Base-by-base conservation (phyloP, 2,113 vertebrate species). In the Leiothrix lutea region DNA sequence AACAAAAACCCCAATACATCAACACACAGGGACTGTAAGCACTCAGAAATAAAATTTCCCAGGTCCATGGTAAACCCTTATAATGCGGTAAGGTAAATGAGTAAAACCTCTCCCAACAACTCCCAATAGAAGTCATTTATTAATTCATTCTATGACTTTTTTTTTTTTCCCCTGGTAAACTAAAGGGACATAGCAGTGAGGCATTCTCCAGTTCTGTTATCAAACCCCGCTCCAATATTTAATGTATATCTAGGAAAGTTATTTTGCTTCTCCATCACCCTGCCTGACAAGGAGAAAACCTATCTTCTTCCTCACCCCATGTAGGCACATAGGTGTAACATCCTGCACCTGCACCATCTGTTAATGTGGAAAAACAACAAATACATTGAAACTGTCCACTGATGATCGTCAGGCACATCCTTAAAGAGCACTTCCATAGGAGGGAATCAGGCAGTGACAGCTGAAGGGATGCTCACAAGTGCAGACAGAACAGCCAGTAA, bases 91-190 rank as follows among this genome's bases (percentile, higher is more conserved):
- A 83, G 20, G 22, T 17, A 45, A 75, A 56, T 22, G 14, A 67
- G 31, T 29, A 60, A 42, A 33, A 44, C 3, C 8, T 56, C 6
- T 33, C 13, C 7, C 19, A 77, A 12, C 4, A 80, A 17, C 21
- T 91, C n/a, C 28, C 53, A 29, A 54, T 4, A 67, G 26, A 72
- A 47, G 2, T 56, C 1, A 79, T 51, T 44, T 61, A 36, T 12
- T 79, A 50, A 62, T 64, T 75, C 2, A 26, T 77, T 65, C 22
- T 10, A 10, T 14, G 2, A 7, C 29, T 11, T 31, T 25, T 29
- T 2, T 1, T n/a, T 38, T 38, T 38, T 38, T 0, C 15, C 29
- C n/a, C 5, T 2, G 0, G 2, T 44, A 42, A 31, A 25, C 8
- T 20, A 42, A 71, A 82, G 20, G 3, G 26, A 42, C 25, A 17